Conservation (phyloP, 2,888 invertebrate genomes). For the Yponomeuta sedellus region DNA sequence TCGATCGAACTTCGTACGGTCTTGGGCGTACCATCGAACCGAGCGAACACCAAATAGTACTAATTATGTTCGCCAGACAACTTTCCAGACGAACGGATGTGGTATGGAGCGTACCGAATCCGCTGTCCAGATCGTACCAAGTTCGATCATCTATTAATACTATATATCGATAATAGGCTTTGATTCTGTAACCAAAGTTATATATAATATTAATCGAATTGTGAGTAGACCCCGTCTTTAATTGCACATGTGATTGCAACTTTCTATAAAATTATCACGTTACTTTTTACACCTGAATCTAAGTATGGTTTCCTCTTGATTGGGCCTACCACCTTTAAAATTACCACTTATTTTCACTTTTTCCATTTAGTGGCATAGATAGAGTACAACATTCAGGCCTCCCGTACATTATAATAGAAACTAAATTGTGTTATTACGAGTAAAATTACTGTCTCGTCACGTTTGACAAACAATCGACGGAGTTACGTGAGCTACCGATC, state of each 20-base stretch:
- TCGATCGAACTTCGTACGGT: too few species aligned
- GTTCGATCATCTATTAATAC: too few species aligned
- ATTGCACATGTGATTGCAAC: not conserved
- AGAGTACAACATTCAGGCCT: constrained; percentile 1
- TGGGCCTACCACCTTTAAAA: not conserved
- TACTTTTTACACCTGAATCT: not conserved
- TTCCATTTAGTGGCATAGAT: not conserved
- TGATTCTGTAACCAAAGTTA: too few species aligned
- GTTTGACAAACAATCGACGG: constrained; percentile 33
- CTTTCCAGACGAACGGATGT: too few species aligned
- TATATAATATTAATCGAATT: not conserved
- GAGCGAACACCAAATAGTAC: too few species aligned
- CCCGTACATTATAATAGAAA: constrained; percentile 15
- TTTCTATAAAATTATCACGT: not conserved
- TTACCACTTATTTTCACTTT: not conserved
- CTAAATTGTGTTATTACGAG: constrained; percentile 18
- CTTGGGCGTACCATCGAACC: too few species aligned
- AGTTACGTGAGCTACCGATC: constrained; percentile 31
- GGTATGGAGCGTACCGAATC: too few species aligned
- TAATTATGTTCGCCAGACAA: too few species aligned
- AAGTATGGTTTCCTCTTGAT: not conserved
- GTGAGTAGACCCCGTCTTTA: not conserved
- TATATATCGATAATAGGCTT: too few species aligned
- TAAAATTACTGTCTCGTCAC: constrained; percentile 28
- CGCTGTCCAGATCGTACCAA: too few species aligned